phyloP scores from a whole-genome alignment of 2,113 vertebrate species.

The crab-eating macaque (Macaca fascicularis) region T2T-MFA8v1.1 NC_088387.1:94063001-94063500 shows the following conservation, averaged over 20 bases:
- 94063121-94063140: neutral
- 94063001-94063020: neutral
- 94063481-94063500: neutral
- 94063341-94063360: neutral
- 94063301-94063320: neutral
- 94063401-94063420: neutral
- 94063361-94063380: neutral
- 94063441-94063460: neutral
- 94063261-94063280: neutral
- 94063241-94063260: slow-evolving; percentile 48
- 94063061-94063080: neutral
- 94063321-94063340: slow-evolving; percentile 41
- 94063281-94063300: slow-evolving; percentile 35
- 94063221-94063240: slow-evolving; percentile 34
- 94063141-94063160: neutral
- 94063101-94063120: slow-evolving; percentile 11
- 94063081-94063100: neutral
- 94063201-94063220: slow-evolving; percentile 7
- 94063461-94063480: neutral
- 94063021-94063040: neutral
- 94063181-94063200: neutral
- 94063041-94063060: neutral
- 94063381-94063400: neutral
- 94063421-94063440: neutral
- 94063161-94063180: neutral